Percentiles rank a stretch among this genome's conserved stretches.
These are phyloP conservation scores for Babylonia areolata DNA, from an alignment of 1,140 invertebrate species.

Conservation along the genomic window DNA sequence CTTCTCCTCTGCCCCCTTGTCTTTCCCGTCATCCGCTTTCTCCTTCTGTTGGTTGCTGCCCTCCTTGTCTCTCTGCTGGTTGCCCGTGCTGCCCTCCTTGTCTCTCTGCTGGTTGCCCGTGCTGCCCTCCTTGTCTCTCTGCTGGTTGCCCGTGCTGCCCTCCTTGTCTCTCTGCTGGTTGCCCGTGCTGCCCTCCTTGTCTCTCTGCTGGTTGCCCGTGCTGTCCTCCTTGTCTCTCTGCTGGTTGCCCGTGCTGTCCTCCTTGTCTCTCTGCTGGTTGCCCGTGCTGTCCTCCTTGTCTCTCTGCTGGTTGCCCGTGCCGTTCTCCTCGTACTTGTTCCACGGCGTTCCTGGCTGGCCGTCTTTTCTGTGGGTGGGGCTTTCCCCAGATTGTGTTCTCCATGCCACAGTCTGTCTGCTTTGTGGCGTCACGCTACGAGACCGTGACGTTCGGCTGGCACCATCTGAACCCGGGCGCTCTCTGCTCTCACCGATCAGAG, in stretches of 20 bases:
- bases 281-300: not conserved
- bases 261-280: not conserved
- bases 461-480: not conserved
- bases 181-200: not conserved
- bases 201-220: not conserved
- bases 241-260: not conserved
- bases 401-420: not conserved
- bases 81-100: not conserved
- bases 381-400: not conserved
- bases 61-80: not conserved
- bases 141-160: not conserved
- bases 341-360: constrained; percentile 9
- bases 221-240: not conserved
- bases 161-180: not conserved
- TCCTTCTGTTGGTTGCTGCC: not conserved
- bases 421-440: not conserved
- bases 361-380: not conserved
- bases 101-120: too few species aligned
- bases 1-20: not conserved
- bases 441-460: not conserved
- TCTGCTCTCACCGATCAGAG: constrained; percentile 16
- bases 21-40: not conserved
- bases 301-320: not conserved
- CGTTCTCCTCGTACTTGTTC: constrained; percentile 30
- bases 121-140: too few species aligned